Base-by-base conservation (phyloP, 2,797 vertebrate genomes). In the Lacerta bilineata region DNA sequence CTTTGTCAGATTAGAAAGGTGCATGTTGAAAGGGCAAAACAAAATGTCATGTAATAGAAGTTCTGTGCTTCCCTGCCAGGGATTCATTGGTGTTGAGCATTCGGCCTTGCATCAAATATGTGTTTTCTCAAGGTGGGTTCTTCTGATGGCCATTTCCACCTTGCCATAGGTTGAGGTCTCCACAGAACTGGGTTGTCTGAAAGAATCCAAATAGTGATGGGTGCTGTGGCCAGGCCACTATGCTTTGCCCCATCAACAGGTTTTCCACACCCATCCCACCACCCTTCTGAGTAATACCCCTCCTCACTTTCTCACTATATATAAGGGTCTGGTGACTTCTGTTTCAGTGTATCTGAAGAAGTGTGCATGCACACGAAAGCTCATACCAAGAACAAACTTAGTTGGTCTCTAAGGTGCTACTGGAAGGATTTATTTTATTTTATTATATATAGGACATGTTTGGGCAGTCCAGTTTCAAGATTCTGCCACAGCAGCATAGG, bases 1-100 rank as follows among this genome's bases (percentile, higher is more conserved):
- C 36, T 80, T 64, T 85, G 86, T 46, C 61, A 68, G 36, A 69
- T 88, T 80, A 71, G n/a, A 74, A 81, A 36, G 50, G 29, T 81
- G 77, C 33, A 61, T 80, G 7, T 36, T 81, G 61, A 76, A 88
- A 90, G 46, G 78, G 46, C 61, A 61, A 71, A 71, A 82, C 20
- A 59, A 69, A 88, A 81, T 76, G 55, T 85, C 66, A 83, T 43
- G 79, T 82, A 61, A 71, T 83, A 55, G 13, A 15, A 15, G 43
- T 69, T 83, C 25, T 41, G 33, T 36, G 17, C 72, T 20, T 74
- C 36, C 36, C 72, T 74, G 43, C 61, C 25, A 80, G 76, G 41
- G n/a, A 80, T 80, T 85, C 8, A 75, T 75, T 55, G 59, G 68
- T 68, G 25, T 29, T 80, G 39, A 66, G 15, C 25, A 66, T 75